Conservation (phyloP, 2,113 vertebrate species). For the Opisthocomus hoazin region DNA sequence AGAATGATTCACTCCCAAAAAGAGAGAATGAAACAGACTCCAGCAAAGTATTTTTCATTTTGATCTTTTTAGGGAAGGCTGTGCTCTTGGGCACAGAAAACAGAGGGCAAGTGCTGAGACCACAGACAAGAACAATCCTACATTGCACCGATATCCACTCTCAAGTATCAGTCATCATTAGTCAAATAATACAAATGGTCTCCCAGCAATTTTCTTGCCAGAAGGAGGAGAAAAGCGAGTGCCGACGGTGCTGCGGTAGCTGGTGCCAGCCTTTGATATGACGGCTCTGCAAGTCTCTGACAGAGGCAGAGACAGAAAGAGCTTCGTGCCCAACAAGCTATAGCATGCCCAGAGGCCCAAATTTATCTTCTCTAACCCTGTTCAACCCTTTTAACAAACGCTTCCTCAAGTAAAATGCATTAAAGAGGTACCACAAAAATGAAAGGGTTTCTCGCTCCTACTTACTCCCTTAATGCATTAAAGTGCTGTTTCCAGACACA, state of each 20-base stretch:
- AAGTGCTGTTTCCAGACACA: not conserved
- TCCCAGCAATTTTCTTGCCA: conserved; percentile 20
- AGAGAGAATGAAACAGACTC: not conserved
- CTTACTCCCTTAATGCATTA: not conserved
- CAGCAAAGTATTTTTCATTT: not conserved
- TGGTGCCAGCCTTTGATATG: not conserved
- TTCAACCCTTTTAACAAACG: not conserved
- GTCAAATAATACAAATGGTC: conserved; percentile 19
- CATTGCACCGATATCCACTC: not conserved
- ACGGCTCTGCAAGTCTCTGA: not conserved
- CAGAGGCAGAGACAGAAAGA: not conserved
- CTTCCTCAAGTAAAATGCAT: conserved; percentile 34
- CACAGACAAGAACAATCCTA: not conserved
- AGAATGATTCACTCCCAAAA: not conserved
- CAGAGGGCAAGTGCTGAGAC: not conserved
- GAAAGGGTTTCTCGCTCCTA: not conserved
- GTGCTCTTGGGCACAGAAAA: not conserved
- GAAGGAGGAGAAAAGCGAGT: not conserved
- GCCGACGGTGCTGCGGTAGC: not conserved
- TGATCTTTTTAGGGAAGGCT: not conserved
- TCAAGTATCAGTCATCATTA: not conserved
- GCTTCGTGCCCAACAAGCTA: not conserved
- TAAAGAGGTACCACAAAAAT: conserved; percentile 13
- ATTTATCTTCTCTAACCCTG: conserved; percentile 1
- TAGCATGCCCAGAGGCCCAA: not conserved